phyloP scores from a whole-genome alignment of 2,888 invertebrate species.

The Lasioglossum oenotherae region DNA sequence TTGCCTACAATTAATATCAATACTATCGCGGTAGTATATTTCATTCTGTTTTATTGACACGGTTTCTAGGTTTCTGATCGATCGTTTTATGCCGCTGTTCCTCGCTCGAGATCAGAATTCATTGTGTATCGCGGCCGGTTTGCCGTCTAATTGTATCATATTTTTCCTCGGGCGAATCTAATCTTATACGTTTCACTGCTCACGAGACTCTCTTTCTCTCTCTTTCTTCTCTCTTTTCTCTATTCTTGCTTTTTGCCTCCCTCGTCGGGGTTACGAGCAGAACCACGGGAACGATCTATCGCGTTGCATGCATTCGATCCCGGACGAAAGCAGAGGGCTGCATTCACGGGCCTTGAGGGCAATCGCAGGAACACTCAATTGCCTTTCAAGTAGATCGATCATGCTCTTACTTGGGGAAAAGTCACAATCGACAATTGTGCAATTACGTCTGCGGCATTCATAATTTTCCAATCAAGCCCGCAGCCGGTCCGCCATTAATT shows the following conservation, averaged over 20 bases:
- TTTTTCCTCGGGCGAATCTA: slow-evolving; percentile 32
- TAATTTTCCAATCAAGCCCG: slow-evolving; percentile 46
- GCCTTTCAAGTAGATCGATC: slow-evolving; percentile 64
- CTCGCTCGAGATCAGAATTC: slow-evolving; percentile 7
- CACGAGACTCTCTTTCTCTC: slow-evolving; percentile 5
- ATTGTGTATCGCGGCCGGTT: background rate
- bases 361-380: slow-evolving; percentile 65
- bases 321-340: slow-evolving; percentile 43
- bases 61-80: slow-evolving; percentile 9
- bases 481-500: slow-evolving; percentile 28
- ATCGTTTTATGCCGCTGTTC: slow-evolving; percentile 2
- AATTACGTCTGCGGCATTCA: slow-evolving; percentile 50
- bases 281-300: slow-evolving; percentile 25
- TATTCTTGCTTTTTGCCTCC: slow-evolving; percentile 7
- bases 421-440: slow-evolving; percentile 58
- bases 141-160: slow-evolving; percentile 31
- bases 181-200: slow-evolving; percentile 31
- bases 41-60: background rate
- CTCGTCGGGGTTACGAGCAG: background rate
- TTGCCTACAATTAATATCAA: slow-evolving; percentile 17
- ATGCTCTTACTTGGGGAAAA: slow-evolving; percentile 57
- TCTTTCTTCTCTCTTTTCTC: background rate
- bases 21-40: background rate
- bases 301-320: slow-evolving; percentile 43
- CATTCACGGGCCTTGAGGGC: slow-evolving; percentile 52